Evolutionary conservation across 1,140 invertebrate genomes (phyloP).

Genomic region (Olivierus martensii): DNA sequence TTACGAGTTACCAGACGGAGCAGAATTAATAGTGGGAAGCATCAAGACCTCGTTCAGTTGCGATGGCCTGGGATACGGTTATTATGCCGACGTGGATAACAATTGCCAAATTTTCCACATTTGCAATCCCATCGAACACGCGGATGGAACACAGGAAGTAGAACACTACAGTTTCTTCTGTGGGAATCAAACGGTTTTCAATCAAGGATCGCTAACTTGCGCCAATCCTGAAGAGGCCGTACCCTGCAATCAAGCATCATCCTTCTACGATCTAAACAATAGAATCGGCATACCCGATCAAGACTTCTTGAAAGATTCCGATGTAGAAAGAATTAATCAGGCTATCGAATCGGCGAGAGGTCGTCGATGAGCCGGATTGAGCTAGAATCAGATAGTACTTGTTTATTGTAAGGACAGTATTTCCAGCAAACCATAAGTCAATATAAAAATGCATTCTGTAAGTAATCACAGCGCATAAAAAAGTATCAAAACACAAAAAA

Average conservation of each 20-base stretch:
- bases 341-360: not conserved
- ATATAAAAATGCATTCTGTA: no score
- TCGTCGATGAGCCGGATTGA: no score
- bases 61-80: slow-evolving; percentile 25
- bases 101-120: slow-evolving; percentile 41
- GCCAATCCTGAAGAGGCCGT: slow-evolving; percentile 32
- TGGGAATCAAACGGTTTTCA: slow-evolving; percentile 19
- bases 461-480: no score
- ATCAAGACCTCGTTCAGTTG: slow-evolving; percentile 24
- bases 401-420: no score
- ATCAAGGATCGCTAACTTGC: slow-evolving; percentile 26
- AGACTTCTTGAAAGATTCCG: not conserved
- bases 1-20: slow-evolving; percentile 21
- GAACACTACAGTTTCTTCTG: slow-evolving; percentile 20
- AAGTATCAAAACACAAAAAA: no score
- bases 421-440: no score
- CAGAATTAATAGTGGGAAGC: slow-evolving; percentile 18
- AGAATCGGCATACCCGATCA: not conserved
- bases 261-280: slow-evolving; percentile 18
- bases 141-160: slow-evolving; percentile 14
- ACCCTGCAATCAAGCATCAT: slow-evolving; percentile 26
- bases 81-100: slow-evolving; percentile 31
- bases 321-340: not conserved
- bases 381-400: no score
- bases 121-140: slow-evolving; percentile 50